These are phyloP conservation scores for Neodiprion fabricii DNA, from an alignment of 1,140 invertebrate genomes.

Conservation along the genomic window DNA sequence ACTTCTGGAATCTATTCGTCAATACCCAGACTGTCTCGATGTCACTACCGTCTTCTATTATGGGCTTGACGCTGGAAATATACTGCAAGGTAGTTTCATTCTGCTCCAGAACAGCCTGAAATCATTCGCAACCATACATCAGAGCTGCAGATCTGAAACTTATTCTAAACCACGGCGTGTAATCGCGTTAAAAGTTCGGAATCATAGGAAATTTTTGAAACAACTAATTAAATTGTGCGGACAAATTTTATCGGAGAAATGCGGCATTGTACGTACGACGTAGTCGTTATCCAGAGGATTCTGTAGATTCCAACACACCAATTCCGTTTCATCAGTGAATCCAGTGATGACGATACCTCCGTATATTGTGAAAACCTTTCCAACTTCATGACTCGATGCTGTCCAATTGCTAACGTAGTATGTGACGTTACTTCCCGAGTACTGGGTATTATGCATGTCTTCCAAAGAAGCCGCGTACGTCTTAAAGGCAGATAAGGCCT, in stretches of 20 bases:
- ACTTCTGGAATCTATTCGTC: conserved; percentile 41
- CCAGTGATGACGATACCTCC: conserved; percentile 48
- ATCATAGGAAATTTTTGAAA: too few species aligned
- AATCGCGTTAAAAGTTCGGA: too few species aligned
- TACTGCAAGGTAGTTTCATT: too few species aligned
- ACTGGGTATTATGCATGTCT: conserved; percentile 30
- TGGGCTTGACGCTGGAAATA: too few species aligned
- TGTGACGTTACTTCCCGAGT: conserved; percentile 21
- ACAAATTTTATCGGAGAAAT: conserved; percentile 15
- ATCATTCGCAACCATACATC: too few species aligned
- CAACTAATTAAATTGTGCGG: too few species aligned
- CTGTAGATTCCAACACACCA: conserved; percentile 47
- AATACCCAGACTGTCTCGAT: conserved; percentile 43
- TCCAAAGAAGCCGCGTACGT: conserved; percentile 39
- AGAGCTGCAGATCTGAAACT: too few species aligned
- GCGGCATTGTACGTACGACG: conserved; percentile 40
- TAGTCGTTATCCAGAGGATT: conserved; percentile 44
- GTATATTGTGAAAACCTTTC: conserved; percentile 23
- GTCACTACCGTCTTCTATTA: too few species aligned
- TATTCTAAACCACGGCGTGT: too few species aligned
- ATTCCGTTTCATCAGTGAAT: conserved; percentile 36
- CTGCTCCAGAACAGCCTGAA: too few species aligned
- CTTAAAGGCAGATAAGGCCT: conserved; percentile 48
- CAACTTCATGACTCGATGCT: not conserved
- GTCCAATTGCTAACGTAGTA: conserved; percentile 31